phyloP scores from a whole-genome alignment of 2,888 invertebrate species.

The Volucella inanis region DNA sequence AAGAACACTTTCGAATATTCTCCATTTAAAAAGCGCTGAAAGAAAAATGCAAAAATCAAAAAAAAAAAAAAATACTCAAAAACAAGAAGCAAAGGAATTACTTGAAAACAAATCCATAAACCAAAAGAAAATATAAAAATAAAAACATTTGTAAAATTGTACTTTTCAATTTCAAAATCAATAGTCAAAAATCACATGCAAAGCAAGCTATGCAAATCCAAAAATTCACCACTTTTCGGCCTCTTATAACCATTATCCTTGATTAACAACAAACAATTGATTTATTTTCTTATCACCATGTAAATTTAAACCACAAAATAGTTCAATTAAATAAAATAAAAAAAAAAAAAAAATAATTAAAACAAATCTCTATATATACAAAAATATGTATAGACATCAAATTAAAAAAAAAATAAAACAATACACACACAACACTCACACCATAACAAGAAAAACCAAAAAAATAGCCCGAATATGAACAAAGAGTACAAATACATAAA shows the following conservation, averaged over 20 bases:
- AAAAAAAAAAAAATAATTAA: constrained; percentile 37
- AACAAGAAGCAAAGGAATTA: constrained; percentile 20
- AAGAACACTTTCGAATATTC: constrained; percentile 57
- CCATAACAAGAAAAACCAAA: constrained; percentile 27
- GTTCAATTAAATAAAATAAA: constrained; percentile 68
- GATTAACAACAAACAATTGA: constrained; percentile 24
- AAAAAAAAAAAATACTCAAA: neutral
- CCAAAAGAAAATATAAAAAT: constrained; percentile 2
- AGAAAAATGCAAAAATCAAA: constrained; percentile 45
- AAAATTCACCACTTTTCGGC: constrained; percentile 69
- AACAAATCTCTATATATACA: constrained; percentile 53
- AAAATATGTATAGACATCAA: constrained; percentile 4
- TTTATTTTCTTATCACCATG: constrained; percentile 61
- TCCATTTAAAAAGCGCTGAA: constrained; percentile 64
- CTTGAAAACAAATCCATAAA: constrained; percentile 30
- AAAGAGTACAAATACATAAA: constrained; percentile 83
- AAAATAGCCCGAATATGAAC: constrained; percentile 83
- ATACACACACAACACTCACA: constrained; percentile 54
- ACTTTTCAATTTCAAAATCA: constrained; percentile 34
- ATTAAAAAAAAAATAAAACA: constrained; percentile 15
- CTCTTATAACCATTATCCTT: constrained; percentile 65
- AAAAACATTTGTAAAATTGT: constrained; percentile 20
- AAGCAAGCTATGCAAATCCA: constrained; percentile 47
- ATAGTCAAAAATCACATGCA: constrained; percentile 11
- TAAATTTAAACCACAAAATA: constrained; percentile 70